These are phyloP conservation scores for Jacana jacana DNA, from an alignment of 2,113 vertebrate species.

Conservation along the genomic window DNA sequence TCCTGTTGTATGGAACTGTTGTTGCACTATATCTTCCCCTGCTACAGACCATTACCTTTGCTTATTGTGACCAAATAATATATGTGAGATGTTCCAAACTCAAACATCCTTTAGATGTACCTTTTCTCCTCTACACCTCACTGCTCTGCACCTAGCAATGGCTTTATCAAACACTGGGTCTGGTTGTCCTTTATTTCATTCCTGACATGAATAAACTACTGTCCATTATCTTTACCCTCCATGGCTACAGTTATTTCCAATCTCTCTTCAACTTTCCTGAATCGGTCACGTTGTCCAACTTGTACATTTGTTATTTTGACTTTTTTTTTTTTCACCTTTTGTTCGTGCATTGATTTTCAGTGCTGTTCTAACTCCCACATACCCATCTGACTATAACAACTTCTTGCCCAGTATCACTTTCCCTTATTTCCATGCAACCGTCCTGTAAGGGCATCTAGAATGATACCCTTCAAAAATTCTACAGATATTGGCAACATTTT, in stretches of 20 bases:
- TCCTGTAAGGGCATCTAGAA: background rate
- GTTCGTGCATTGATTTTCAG: background rate
- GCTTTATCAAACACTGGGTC: background rate
- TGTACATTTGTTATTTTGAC: background rate
- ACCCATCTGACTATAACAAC: background rate
- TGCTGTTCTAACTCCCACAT: background rate
- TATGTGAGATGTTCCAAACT: background rate
- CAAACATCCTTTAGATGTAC: background rate
- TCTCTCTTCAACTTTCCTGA: background rate
- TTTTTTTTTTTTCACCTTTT: background rate
- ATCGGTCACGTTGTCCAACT: background rate
- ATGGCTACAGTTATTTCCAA: background rate
- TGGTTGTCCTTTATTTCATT: background rate
- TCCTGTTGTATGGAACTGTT: background rate
- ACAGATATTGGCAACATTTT: background rate
- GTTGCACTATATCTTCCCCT: background rate
- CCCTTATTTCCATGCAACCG: background rate
- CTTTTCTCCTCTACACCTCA: background rate
- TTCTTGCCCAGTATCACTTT: background rate
- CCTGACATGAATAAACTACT: background rate
- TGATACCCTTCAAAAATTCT: background rate
- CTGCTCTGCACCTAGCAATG: background rate
- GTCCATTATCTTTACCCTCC: background rate
- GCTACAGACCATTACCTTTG: background rate
- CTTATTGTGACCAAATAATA: background rate